Base-by-base conservation (phyloP, 1,140 invertebrate genomes). In the Procambarus virginalis region DNA sequence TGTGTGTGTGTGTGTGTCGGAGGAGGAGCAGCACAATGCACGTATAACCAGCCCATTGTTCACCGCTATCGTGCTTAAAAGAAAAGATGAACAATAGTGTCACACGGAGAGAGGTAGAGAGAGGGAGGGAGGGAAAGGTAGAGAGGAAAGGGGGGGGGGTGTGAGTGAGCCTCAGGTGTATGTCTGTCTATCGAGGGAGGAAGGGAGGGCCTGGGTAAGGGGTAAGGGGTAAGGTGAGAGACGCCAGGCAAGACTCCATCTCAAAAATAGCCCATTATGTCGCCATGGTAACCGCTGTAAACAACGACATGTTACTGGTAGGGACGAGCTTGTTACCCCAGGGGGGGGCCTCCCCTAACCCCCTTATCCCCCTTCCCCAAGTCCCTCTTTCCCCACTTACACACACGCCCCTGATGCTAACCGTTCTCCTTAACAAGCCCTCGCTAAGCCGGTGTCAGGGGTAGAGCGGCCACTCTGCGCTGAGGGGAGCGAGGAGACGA, bases 251-350 rank as follows among this genome's bases (percentile, higher is more conserved):
- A n/a, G 58, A 77, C 22, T 49, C 48, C 64, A 79, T 78, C 86
- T 87, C 86, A 87, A 87, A 87, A 87, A 87, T 87, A 78, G 55
- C 78, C 86, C 86, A 87, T 87, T 87, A 87, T 87, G 86, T 87
- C 78, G 58, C 86, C 86, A 87, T 87, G 86, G 86, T 68, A 87
- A 87, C 86, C 76, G 78, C 86, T 80, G 86, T 87, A 87, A 87
- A 87, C 86, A 87, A 87, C 86, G 78, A 87, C 86, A 81, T 81
- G 86, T 87, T 80, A 87, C 55, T 46, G 78, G 58, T 22, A 14
- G 75, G 45, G 34, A 45, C n/a, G 17, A 73, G 60, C 80, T 86
- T 76, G 81, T 87, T 81, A 78, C 60, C 51, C 34, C 34, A 1
- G 34, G 34, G 34, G 34, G 34, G 34, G 34, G 34, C 34, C 34